Evolutionary conservation across 1,140 invertebrate species (phyloP).

Genomic region (Lysiphlebus fabarum): DNA sequence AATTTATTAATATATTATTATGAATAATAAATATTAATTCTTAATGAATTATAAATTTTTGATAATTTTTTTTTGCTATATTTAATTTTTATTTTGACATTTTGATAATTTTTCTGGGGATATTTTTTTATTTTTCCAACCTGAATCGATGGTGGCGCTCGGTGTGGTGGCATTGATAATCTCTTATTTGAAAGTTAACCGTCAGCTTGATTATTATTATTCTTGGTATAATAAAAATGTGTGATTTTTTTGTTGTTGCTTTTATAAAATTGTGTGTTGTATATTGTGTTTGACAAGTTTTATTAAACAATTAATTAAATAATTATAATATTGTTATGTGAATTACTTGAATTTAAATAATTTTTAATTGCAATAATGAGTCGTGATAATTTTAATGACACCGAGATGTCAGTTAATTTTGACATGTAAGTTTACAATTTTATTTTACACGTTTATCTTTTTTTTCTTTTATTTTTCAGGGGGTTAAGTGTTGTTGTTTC

Average conservation of each 20-base stretch:
- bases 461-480: not conserved
- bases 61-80: not conserved
- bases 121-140: no score
- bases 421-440: constrained; percentile 37
- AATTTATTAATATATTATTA: not conserved
- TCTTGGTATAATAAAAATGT: no score
- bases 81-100: no score
- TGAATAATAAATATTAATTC: not conserved
- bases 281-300: not conserved
- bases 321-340: no score
- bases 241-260: no score
- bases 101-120: no score
- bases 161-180: no score
- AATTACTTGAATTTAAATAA: no score
- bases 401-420: constrained; percentile 35
- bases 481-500: not conserved
- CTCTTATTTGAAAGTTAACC: no score
- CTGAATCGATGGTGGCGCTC: no score
- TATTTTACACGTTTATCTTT: not conserved
- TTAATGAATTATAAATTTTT: not conserved
- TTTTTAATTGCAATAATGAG: constrained; percentile 22
- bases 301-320: no score
- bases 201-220: no score
- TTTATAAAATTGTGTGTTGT: constrained; percentile 6
- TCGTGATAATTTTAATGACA: constrained; percentile 36